These are phyloP conservation scores for Helicoverpa assulta DNA, from an alignment of 2,888 invertebrate species.

Conservation along the genomic window DNA sequence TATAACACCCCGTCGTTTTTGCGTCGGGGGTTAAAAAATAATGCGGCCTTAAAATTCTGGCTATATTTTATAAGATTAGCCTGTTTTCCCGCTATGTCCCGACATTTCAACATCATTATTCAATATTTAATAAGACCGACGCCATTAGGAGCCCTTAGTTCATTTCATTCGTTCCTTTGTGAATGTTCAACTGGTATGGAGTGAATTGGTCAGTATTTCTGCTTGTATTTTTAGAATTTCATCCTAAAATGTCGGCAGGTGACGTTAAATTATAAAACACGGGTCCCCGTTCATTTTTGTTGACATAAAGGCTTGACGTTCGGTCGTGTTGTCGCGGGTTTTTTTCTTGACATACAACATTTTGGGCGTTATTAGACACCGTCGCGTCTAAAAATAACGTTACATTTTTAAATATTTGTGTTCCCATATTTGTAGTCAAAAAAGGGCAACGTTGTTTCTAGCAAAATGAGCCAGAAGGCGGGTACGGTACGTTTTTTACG, in stretches of 20 bases:
- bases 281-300: conserved; percentile 55
- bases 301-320: conserved; percentile 52
- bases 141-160: conserved; percentile 53
- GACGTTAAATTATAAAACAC: conserved; percentile 59
- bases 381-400: conserved; percentile 43
- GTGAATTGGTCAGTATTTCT: conserved; percentile 51
- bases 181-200: conserved; percentile 50
- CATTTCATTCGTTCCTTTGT: conserved; percentile 49
- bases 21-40: no score
- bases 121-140: conserved; percentile 62
- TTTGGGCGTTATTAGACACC: conserved; percentile 41
- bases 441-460: no score
- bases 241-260: conserved; percentile 52
- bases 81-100: conserved; percentile 28
- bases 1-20: no score
- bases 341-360: conserved; percentile 43
- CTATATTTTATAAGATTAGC: conserved; percentile 31
- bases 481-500: no score
- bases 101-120: conserved; percentile 58
- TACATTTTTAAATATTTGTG: background rate
- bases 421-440: no score
- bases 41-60: background rate
- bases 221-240: conserved; percentile 52
- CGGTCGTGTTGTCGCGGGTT: conserved; percentile 42
- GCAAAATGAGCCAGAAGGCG: no score